These are phyloP conservation scores for Muscicapa comitata DNA, from an alignment of 2,797 vertebrate genomes.

Conservation along the genomic window DNA sequence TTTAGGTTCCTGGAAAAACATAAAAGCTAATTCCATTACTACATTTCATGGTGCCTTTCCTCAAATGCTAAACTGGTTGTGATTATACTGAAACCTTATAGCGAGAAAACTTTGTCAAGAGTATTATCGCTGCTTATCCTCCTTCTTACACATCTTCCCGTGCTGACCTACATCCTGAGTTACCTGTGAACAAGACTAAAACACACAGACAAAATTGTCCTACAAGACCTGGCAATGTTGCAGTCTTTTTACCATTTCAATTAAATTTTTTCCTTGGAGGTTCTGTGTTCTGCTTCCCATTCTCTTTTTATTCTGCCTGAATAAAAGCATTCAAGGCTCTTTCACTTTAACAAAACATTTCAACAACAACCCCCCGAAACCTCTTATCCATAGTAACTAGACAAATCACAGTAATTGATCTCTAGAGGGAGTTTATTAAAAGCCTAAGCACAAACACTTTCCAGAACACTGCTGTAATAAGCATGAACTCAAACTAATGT, in stretches of 20 bases:
- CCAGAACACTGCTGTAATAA: constrained; percentile 67
- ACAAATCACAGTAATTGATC: constrained; percentile 73
- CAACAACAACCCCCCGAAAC: constrained; percentile 38
- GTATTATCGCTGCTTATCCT: constrained; percentile 22
- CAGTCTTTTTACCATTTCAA: neutral
- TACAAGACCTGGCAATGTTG: neutral
- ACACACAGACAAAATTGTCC: neutral
- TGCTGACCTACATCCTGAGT: constrained; percentile 33
- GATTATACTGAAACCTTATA: constrained; percentile 72
- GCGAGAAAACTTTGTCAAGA: constrained; percentile 61
- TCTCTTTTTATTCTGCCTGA: neutral
- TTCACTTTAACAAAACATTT: constrained; percentile 22
- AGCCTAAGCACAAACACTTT: constrained; percentile 68
- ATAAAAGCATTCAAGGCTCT: neutral
- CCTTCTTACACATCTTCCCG: neutral
- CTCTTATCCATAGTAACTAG: constrained; percentile 67
- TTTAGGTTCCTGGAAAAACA: constrained; percentile 81
- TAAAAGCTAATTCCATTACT: constrained; percentile 82
- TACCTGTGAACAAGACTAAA: constrained; percentile 60
- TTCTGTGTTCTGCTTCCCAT: neutral
- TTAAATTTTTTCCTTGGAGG: neutral
- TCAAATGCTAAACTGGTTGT: constrained; percentile 73
- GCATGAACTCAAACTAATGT: constrained; percentile 66
- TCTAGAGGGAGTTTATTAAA: constrained; percentile 73
- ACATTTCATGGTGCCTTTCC: constrained; percentile 76